phyloP scores from a whole-genome alignment of 1,140 invertebrate species.

The Argopecten irradians region DNA sequence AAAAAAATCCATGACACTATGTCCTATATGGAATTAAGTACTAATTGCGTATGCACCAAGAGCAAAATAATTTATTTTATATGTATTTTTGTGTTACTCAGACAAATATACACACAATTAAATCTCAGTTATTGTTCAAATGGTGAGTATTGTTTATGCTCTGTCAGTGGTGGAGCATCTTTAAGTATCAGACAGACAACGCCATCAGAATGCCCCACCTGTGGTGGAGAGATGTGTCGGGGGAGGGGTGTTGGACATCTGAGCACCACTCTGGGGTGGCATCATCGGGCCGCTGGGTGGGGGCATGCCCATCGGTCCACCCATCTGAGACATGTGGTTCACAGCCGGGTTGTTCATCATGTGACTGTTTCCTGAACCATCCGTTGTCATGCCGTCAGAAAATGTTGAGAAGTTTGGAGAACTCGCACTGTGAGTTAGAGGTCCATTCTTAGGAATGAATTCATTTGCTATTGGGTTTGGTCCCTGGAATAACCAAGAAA shows the following conservation, averaged over 20 bases:
- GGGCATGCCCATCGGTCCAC: neutral
- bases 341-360: constrained; percentile 36
- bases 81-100: too few species aligned
- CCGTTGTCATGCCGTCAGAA: constrained; percentile 57
- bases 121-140: too few species aligned
- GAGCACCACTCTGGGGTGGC: constrained; percentile 19
- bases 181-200: too few species aligned
- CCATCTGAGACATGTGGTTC: constrained; percentile 31
- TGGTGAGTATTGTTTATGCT: too few species aligned
- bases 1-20: too few species aligned
- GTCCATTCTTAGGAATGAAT: constrained; percentile 62
- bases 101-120: too few species aligned
- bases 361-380: constrained; percentile 46
- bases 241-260: constrained; percentile 50
- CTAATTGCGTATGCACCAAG: too few species aligned
- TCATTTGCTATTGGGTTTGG: constrained; percentile 59
- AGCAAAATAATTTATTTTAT: too few species aligned
- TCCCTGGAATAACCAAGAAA: constrained; percentile 37
- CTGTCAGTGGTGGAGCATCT: too few species aligned
- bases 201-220: neutral
- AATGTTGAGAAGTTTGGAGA: constrained; percentile 70
- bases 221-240: constrained; percentile 29
- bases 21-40: too few species aligned
- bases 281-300: constrained; percentile 34
- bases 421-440: constrained; percentile 70